phyloP scores from a whole-genome alignment of 2,113 vertebrate genomes.

The Corythoichthys intestinalis region DNA sequence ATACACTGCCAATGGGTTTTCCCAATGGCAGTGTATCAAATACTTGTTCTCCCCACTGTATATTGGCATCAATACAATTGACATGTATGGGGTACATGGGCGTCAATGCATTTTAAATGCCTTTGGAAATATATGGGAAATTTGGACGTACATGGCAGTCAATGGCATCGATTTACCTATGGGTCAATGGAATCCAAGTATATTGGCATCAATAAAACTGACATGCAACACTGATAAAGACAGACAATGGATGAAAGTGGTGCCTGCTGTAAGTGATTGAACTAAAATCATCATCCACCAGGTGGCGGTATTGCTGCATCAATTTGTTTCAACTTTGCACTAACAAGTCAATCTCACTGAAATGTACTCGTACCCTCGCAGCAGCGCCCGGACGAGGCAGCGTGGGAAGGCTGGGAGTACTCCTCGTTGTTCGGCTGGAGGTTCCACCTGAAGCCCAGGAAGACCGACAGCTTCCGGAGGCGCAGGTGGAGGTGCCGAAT shows the following conservation, averaged over 20 bases:
- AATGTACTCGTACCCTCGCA: constrained; percentile 33
- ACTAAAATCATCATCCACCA: neutral
- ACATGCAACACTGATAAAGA: neutral
- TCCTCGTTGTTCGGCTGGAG: constrained; percentile 94
- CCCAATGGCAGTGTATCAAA: too few relatives aligned
- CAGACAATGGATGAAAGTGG: neutral
- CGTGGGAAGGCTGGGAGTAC: constrained; percentile 92
- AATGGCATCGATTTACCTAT: too few relatives aligned
- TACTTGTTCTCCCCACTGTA: too few relatives aligned
- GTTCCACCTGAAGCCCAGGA: constrained; percentile 86
- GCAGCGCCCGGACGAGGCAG: constrained; percentile 83
- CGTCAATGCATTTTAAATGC: too few relatives aligned
- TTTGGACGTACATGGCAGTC: too few relatives aligned
- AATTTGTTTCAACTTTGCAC: neutral
- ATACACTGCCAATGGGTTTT: too few relatives aligned
- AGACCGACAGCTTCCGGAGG: constrained; percentile 86
- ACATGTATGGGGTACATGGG: too few relatives aligned
- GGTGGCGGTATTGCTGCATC: constrained; percentile 15
- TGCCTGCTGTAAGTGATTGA: neutral
- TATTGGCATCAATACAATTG: too few relatives aligned
- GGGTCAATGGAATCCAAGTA: too few relatives aligned
- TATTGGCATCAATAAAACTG: too few relatives aligned
- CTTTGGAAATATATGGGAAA: too few relatives aligned
- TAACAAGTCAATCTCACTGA: neutral
- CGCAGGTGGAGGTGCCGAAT: constrained; percentile 90